Evolutionary conservation across 2,888 invertebrate species (phyloP), one percentile per base, ranked within the genome.

Genomic region (Nudaria mundana): DNA sequence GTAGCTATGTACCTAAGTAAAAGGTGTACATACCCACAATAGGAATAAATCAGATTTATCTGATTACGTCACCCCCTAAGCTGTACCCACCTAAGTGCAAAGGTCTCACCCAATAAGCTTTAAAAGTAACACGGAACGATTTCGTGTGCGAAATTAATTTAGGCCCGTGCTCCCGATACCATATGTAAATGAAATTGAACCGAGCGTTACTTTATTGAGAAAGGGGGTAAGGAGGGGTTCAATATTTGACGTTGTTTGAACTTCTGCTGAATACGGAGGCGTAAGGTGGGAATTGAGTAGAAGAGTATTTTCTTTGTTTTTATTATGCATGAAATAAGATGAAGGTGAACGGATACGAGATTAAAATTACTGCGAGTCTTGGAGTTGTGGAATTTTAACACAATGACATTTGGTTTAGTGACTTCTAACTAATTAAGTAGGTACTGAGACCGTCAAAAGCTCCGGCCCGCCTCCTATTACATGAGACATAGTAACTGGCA

Each of bases 151-250:
- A 76, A 76, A 75, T 75, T 76, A 76, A 77, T 76, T 76, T 71
- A 65, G 56, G 59, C 52, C 25, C 63, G 48, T 58, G 49, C 70
- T 64, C 58, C 56, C 61, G 63, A 69, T 72, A 67, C 68, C 75
- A 63, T 76, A 76, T 76, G 76, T 70, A 76, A 77, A 77, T 77
- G 71, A 71, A 71, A 76, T 76, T 71, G 73, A 70, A 66, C 63
- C 54, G 52, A 52, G 60, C 59, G 63, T 57, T 65, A 63, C 59
- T 60, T 63, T 63, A 65, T 64, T 58, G 64, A 53, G 48, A 63
- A 52, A 46, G 50, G 54, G 55, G 48, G 45, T n/a, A n/a, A n/a
- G n/a, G n/a, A 22, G 25, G 37, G 41, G 24, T 44, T 41, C 51
- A 48, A 61, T 63, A 63, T 62, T 61, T 63, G 58, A 57, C 55